A percentile compares a stretch with the other conserved stretches of the same genome.
Evolutionary conservation across 2,113 vertebrate genomes (phyloP).

Genomic region (Myiozetetes cayanensis): DNA sequence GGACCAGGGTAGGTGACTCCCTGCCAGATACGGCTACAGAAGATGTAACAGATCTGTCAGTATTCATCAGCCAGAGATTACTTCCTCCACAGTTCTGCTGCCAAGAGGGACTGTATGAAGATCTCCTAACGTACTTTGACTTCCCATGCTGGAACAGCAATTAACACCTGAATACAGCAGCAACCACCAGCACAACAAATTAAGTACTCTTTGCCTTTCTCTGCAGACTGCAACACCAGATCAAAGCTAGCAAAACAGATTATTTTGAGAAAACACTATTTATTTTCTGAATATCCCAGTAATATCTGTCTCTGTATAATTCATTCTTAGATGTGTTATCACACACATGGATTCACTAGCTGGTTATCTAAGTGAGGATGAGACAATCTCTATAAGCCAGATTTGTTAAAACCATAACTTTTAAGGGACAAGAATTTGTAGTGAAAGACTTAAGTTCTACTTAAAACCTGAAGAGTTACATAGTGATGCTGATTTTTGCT

Average conservation of each 20-base stretch:
- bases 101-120: neutral
- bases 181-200: neutral
- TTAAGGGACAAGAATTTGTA: neutral
- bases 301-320: neutral
- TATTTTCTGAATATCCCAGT: neutral
- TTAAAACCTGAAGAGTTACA: neutral
- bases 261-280: neutral
- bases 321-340: neutral
- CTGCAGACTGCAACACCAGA: neutral
- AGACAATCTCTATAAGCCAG: neutral
- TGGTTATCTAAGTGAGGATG: neutral
- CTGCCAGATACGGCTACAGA: neutral
- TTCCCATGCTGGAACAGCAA: neutral
- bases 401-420: neutral
- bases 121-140: neutral
- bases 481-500: neutral
- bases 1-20: rapidly evolving
- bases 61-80: neutral
- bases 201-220: neutral
- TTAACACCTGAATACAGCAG: neutral
- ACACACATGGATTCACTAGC: neutral
- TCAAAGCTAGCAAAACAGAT: neutral
- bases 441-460: neutral
- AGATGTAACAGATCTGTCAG: neutral
- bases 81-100: neutral